Percentiles rank a stretch among this genome's conserved stretches.
phyloP scores from a whole-genome alignment of 2,888 invertebrate species.

The Drosophila paranaensis region DNA sequence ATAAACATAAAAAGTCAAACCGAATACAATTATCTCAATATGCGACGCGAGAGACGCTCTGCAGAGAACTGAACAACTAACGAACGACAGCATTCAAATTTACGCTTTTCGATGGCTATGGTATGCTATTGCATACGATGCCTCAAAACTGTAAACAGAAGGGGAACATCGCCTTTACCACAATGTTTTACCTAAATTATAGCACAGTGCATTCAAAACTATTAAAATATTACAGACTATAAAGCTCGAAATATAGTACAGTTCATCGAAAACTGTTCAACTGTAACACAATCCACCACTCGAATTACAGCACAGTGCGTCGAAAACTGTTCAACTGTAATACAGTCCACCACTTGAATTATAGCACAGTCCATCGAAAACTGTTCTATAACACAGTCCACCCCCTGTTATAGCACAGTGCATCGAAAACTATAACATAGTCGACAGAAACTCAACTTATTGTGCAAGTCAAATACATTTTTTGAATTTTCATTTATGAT shows the following conservation, averaged over 20 bases:
- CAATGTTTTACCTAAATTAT: background rate
- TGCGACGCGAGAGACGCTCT: conserved; percentile 40
- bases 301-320: background rate
- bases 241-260: background rate
- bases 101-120: background rate
- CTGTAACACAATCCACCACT: background rate
- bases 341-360: background rate
- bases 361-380: background rate
- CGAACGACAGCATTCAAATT: conserved; percentile 5
- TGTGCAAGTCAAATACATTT: too few species aligned
- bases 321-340: background rate
- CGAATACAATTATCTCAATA: conserved; percentile 21
- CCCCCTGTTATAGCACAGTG: background rate
- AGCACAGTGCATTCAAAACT: conserved; percentile 12
- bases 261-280: background rate
- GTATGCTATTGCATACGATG: background rate
- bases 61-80: conserved; percentile 34
- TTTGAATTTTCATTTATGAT: too few species aligned
- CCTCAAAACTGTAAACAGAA: conserved; percentile 6
- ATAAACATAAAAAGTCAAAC: background rate
- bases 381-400: background rate
- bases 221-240: background rate
- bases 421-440: background rate
- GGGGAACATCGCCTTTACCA: too few species aligned
- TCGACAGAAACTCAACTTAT: too few species aligned